These are phyloP conservation scores for Drosophila setosimentum DNA, from an alignment of 2,888 invertebrate genomes.

Conservation along the genomic window DNA sequence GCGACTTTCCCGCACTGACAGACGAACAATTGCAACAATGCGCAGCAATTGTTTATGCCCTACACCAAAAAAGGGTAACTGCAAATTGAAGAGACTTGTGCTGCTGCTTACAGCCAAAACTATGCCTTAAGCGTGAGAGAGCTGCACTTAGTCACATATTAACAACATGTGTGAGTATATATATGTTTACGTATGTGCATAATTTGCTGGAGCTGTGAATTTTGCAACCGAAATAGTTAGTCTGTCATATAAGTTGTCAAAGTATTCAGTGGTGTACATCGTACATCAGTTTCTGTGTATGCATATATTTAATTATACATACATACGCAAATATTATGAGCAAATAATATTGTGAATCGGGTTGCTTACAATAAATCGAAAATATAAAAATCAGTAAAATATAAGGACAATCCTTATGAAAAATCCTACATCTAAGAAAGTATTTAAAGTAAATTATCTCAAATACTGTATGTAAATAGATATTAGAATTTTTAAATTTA, in stretches of 20 bases:
- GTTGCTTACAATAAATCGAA: background rate
- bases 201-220: slow-evolving; percentile 49
- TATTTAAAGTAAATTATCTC: no score
- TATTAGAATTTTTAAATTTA: no score
- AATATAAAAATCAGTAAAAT: background rate
- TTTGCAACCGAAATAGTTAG: slow-evolving; percentile 32
- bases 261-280: slow-evolving; percentile 22
- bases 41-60: slow-evolving; percentile 58
- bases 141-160: slow-evolving; percentile 16
- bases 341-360: slow-evolving; percentile 1
- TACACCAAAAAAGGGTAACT: slow-evolving; percentile 18
- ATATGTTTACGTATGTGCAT: slow-evolving; percentile 23
- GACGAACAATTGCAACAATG: slow-evolving; percentile 53
- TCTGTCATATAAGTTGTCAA: slow-evolving; percentile 34
- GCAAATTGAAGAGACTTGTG: background rate
- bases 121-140: slow-evolving; percentile 7
- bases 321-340: background rate
- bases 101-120: background rate
- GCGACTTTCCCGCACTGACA: slow-evolving; percentile 43
- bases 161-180: background rate
- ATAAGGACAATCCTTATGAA: background rate
- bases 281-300: slow-evolving; percentile 27
- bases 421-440: no score
- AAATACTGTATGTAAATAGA: no score
- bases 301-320: slow-evolving; percentile 8